Percentiles rank a stretch among this genome's conserved stretches.
These are phyloP conservation scores for Hexactinellida sp. DNA, from an alignment of 37 sponge, comb jelly and placozoan species.

Conservation along the genomic window DNA sequence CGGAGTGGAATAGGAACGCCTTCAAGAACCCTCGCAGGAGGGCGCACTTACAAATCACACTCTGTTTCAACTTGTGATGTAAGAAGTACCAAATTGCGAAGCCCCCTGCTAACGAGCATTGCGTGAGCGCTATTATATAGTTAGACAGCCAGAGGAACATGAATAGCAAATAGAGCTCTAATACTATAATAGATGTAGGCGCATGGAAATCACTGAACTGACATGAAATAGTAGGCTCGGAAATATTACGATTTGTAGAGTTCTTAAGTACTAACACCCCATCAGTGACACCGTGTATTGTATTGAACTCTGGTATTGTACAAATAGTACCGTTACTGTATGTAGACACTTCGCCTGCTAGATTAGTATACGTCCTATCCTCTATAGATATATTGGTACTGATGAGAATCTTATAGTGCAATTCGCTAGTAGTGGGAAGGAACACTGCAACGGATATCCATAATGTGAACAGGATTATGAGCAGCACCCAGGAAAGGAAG, in stretches of 20 bases:
- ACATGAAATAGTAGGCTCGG: slow-evolving; percentile 1
- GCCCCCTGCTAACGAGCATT: neutral
- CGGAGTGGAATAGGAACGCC: neutral
- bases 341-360: neutral
- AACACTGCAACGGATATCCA: neutral
- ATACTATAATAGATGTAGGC: neutral
- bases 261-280: neutral
- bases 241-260: neutral
- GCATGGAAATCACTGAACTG: slow-evolving; percentile 12
- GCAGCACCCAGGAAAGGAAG: neutral
- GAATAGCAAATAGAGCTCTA: neutral
- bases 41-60: neutral
- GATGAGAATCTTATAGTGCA: neutral
- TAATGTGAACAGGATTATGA: neutral
- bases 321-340: neutral
- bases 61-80: neutral
- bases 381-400: neutral
- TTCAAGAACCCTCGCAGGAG: neutral
- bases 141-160: slow-evolving; percentile 16
- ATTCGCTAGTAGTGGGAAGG: neutral
- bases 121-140: neutral
- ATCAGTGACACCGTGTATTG: neutral
- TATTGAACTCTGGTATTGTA: neutral
- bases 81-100: neutral
- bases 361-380: neutral